Evolutionary conservation across 2,113 vertebrate genomes (phyloP).

Genomic region (Boulengeromyrus knoepffleri): DNA sequence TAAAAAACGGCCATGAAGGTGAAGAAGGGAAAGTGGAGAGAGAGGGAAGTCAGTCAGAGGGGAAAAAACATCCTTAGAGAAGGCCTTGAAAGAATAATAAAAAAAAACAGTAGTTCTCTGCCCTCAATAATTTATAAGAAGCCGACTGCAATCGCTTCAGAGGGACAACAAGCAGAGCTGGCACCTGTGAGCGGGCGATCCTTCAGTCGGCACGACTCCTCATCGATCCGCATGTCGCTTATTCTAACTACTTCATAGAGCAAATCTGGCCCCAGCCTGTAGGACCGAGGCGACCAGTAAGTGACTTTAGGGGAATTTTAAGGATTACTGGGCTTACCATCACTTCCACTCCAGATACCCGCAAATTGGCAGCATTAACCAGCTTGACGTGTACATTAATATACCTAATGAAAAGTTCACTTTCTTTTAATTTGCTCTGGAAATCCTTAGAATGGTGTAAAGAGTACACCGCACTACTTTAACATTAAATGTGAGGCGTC

Average conservation of each 20-base stretch:
- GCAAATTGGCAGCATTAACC: not conserved
- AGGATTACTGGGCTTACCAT: not conserved
- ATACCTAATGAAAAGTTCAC: not conserved
- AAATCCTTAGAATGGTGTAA: not conserved
- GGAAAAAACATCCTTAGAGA: not conserved
- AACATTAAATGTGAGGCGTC: not conserved
- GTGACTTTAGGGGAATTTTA: not conserved
- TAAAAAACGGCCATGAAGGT: constrained; percentile 17
- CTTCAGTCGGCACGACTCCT: not conserved
- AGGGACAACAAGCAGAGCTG: not conserved
- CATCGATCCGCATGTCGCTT: not conserved
- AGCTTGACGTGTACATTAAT: not conserved
- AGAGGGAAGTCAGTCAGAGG: not conserved
- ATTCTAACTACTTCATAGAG: constrained; percentile 5
- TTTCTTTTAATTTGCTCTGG: not conserved
- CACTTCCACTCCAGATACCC: not conserved
- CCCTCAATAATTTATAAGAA: constrained; percentile 11
- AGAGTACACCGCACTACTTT: not conserved
- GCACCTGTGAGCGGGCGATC: not conserved
- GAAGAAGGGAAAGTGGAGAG: constrained; percentile 9
- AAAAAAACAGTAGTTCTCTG: not conserved
- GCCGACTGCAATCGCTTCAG: not conserved
- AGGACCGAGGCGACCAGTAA: not conserved
- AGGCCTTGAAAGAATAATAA: not conserved
- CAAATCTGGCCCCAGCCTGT: not conserved